These are phyloP conservation scores for Pardalotus punctatus DNA, from an alignment of 2,113 vertebrate genomes.

Conservation along the genomic window DNA sequence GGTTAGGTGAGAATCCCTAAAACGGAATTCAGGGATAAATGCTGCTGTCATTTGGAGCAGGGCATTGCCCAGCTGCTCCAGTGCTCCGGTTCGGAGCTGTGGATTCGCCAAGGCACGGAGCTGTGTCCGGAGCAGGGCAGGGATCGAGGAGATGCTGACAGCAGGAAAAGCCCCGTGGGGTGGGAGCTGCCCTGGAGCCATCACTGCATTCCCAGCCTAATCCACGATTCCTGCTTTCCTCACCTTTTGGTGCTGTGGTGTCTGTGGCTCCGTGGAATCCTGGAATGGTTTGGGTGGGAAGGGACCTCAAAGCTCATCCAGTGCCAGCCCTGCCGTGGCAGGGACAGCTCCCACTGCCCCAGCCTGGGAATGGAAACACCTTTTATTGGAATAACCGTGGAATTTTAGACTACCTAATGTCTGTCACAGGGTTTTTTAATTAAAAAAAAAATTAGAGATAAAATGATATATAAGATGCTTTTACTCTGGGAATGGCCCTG, in stretches of 20 bases:
- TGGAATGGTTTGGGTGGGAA: not conserved
- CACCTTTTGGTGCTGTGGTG: too few species aligned
- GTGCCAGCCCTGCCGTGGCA: not conserved
- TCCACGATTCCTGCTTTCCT: too few species aligned
- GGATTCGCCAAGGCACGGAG: not conserved
- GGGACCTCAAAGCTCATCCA: not conserved
- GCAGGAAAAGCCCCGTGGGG: fast-evolving
- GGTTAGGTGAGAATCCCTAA: not conserved
- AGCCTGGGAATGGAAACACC: not conserved
- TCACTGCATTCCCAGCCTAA: not conserved
- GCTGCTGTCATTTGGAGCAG: not conserved
- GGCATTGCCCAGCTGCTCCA: not conserved
- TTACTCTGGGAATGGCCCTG: not conserved
- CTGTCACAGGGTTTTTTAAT: not conserved
- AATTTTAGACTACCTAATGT: not conserved
- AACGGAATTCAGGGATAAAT: not conserved
- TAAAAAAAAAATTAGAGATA: not conserved
- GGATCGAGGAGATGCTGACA: not conserved
- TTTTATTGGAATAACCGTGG: not conserved
- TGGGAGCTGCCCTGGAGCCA: not conserved
- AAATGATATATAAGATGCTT: not conserved
- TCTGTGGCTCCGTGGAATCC: not conserved
- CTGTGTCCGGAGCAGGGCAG: not conserved
- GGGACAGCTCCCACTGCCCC: not conserved
- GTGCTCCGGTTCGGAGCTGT: not conserved